Conservation (phyloP, 2,797 vertebrate genomes). For the Florisuga fusca region DNA sequence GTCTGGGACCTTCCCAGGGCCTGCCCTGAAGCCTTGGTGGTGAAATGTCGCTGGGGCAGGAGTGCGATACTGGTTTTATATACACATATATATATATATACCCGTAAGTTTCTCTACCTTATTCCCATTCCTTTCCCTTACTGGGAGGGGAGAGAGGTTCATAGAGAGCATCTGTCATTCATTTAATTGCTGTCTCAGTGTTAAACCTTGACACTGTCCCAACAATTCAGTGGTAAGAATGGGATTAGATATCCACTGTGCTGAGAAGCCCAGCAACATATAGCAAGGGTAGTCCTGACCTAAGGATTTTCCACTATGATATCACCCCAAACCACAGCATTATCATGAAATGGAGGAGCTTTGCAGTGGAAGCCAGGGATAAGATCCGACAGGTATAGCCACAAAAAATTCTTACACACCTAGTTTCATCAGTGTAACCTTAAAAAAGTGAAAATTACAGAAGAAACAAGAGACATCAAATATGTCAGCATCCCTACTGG, state of each 20-base stretch:
- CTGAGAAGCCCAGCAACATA: neutral
- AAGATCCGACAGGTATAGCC: neutral
- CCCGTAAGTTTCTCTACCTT: too few relatives aligned
- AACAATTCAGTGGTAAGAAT: neutral
- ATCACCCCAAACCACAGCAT: neutral
- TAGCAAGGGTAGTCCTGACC: neutral
- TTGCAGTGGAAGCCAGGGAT: neutral
- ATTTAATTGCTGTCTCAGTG: too few relatives aligned
- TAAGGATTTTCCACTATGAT: neutral
- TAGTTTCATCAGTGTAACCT: neutral
- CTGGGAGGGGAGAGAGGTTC: too few relatives aligned
- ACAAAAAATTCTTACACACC: neutral
- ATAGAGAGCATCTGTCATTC: too few relatives aligned
- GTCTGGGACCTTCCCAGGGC: too few relatives aligned
- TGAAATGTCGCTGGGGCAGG: too few relatives aligned
- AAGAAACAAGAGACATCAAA: neutral
- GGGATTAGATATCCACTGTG: neutral
- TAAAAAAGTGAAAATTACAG: constrained; percentile 4
- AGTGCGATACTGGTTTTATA: too few relatives aligned
- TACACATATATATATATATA: too few relatives aligned
- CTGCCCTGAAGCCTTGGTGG: too few relatives aligned
- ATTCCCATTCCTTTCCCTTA: too few relatives aligned
- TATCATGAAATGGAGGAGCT: neutral
- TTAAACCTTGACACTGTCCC: neutral
- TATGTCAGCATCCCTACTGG: neutral